Conservation (phyloP, 2,888 invertebrate species). For the Himalopsyche kuldschensis region DNA sequence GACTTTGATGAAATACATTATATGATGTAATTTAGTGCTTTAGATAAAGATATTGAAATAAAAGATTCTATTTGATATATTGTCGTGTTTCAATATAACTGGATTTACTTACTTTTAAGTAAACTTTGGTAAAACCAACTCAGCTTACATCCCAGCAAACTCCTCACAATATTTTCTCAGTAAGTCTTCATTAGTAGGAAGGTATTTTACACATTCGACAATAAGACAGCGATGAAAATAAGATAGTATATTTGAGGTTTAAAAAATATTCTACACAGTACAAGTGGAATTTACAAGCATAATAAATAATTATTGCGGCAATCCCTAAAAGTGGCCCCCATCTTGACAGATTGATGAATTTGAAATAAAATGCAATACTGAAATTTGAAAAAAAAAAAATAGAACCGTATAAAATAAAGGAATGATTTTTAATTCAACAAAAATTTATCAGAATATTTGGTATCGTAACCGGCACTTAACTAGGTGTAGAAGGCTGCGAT, state of each 20-base stretch:
- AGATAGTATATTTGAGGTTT: neutral
- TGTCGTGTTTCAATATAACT: neutral
- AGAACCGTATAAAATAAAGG: too few species aligned
- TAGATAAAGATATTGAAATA: neutral
- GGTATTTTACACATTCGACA: too few species aligned
- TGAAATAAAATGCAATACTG: neutral
- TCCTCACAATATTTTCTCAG: too few species aligned
- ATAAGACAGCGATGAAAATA: neutral
- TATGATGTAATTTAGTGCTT: neutral
- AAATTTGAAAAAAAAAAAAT: neutral
- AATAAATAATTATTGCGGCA: neutral
- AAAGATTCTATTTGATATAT: neutral
- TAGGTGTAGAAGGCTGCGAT: too few species aligned
- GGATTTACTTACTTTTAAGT: too few species aligned
- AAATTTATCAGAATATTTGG: too few species aligned
- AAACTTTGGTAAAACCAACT: too few species aligned
- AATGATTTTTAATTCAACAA: too few species aligned
- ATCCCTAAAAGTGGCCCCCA: neutral
- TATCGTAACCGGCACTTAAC: too few species aligned
- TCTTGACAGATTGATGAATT: neutral
- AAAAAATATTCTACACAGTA: neutral
- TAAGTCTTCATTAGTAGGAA: too few species aligned
- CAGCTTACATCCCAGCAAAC: too few species aligned
- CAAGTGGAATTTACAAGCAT: neutral
- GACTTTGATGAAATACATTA: too few species aligned